Evolutionary conservation across 1,140 invertebrate genomes (phyloP), one percentile per base, ranked within the genome.

Genomic region (Drosophila ogumai): DNA sequence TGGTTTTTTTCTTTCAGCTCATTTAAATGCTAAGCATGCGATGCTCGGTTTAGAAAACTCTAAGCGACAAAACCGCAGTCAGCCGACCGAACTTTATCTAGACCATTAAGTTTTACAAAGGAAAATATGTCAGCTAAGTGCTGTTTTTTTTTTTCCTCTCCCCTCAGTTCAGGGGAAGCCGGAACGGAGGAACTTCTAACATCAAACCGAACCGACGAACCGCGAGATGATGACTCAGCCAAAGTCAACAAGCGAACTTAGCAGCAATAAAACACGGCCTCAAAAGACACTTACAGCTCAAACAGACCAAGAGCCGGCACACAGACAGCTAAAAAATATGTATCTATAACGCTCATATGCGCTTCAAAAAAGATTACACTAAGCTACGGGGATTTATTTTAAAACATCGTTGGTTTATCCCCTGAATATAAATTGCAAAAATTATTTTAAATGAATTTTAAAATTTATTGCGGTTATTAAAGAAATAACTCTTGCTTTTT

Each of bases 31-130:
- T 61, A 64, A 79, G 68, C 79, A 60, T 82, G 58, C 75, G 44
- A 79, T 49, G 50, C 40, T 75, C 71, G 38, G 47, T 58, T 75
- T 75, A 22, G 34, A 52, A 75, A 57, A 59, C 57, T 74, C 63
- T 46, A 49, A 43, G 60, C 72, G 44, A 65, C 52, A 65, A 72
- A 77, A 78, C 74, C 75, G 41, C 74, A 77, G 60, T 61, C 73
- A 67, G 43, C 60, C 65, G 46, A 52, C 61, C 61, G 64, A 88
- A 87, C 82, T 86, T 88, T 90, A 88, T 88, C 85, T 88, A 90
- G 84, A 81, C 77, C 85, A 90, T 88, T 88, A 84, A 80, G 80
- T 90, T 90, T 80, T 71, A 88, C 85, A 84, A 78, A 81, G 75
- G 79, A 74, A 86, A 86, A 86, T 86, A 86, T 86, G 82, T 81